phyloP scores from a whole-genome alignment of 2,113 vertebrate genomes.

The Elachura formosa region DNA sequence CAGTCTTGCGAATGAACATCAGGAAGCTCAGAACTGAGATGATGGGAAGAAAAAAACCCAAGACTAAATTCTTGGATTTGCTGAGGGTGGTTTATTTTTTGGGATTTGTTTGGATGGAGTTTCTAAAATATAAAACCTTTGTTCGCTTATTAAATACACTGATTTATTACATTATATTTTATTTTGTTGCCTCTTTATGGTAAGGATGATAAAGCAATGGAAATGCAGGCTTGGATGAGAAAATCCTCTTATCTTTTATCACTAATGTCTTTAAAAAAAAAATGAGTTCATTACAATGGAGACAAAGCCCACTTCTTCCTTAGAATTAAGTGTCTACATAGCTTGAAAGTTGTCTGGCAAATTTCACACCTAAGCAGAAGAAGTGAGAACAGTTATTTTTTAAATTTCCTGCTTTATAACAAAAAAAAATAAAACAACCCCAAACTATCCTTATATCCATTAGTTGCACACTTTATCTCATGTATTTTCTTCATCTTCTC shows the following conservation, averaged over 20 bases:
- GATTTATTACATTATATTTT: neutral
- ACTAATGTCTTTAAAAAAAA: neutral
- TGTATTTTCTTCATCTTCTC: neutral
- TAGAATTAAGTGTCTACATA: neutral
- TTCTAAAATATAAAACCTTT: neutral
- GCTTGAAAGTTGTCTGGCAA: neutral
- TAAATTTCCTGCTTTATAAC: neutral
- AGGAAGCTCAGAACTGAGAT: neutral
- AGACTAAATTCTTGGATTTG: neutral
- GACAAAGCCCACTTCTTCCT: neutral
- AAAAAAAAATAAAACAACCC: accelerated
- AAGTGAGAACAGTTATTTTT: neutral
- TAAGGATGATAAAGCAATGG: neutral
- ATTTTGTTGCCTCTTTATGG: neutral
- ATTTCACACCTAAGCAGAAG: neutral
- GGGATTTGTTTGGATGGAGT: accelerated
- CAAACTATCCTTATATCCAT: neutral
- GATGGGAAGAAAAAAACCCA: neutral
- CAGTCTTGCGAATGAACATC: neutral
- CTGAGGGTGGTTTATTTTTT: neutral
- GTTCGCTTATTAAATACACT: neutral
- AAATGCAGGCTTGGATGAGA: neutral
- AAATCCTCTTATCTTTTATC: neutral
- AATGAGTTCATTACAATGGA: neutral
- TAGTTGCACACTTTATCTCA: neutral